Percentiles rank a stretch among this genome's conserved stretches.
Conservation (phyloP, 2,888 invertebrate genomes). For the Marronus borbonicus region DNA sequence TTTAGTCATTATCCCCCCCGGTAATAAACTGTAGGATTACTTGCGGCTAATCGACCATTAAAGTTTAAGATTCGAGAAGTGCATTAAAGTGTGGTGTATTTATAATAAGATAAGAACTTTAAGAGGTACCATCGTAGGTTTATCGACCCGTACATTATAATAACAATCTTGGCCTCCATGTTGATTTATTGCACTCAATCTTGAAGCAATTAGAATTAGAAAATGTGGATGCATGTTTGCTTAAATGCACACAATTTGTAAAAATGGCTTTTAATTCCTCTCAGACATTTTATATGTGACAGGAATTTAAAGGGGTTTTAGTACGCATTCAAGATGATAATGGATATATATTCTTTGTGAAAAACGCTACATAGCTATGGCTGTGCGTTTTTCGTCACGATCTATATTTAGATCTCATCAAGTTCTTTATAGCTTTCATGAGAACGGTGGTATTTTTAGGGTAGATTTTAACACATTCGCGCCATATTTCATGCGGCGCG, state of each 20-base stretch:
- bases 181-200: too few species aligned
- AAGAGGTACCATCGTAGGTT: not conserved
- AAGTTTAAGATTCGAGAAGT: not conserved
- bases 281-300: not conserved
- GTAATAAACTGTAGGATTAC: conserved; percentile 5
- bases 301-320: not conserved
- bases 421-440: conserved; percentile 25
- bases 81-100: conserved; percentile 10
- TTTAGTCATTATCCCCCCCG: conserved; percentile 4
- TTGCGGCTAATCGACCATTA: not conserved
- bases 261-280: not conserved
- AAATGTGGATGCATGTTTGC: not conserved
- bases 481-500: conserved; percentile 15
- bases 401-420: conserved; percentile 29
- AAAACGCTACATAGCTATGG: conserved; percentile 2
- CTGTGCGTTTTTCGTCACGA: conserved; percentile 11
- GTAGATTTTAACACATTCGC: conserved; percentile 20
- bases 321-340: conserved; percentile 19
- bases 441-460: conserved; percentile 22
- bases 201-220: too few species aligned
- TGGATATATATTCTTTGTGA: conserved; percentile 12
- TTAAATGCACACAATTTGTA: not conserved
- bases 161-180: too few species aligned
- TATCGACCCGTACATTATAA: too few species aligned
- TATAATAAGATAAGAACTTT: conserved; percentile 7